These are phyloP conservation scores for Apotomis betuletana DNA, from an alignment of 2,888 invertebrate genomes.

Conservation along the genomic window DNA sequence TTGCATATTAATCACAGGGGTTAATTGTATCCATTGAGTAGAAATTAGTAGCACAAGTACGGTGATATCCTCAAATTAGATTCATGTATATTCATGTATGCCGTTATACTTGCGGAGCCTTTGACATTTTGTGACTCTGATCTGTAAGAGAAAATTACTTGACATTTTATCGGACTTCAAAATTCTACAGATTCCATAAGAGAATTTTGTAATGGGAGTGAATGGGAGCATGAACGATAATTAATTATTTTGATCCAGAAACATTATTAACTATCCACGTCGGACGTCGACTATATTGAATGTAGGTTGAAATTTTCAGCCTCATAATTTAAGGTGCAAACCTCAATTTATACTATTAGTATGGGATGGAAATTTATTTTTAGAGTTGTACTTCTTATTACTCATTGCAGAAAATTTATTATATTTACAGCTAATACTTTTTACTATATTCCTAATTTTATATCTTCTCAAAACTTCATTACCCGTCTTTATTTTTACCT, in stretches of 20 bases:
- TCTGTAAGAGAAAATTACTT: not conserved
- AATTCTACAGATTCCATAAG: not conserved
- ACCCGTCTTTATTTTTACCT: not conserved
- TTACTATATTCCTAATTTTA: no score
- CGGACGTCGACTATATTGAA: no score
- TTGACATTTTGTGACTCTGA: not conserved
- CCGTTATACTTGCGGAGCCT: constrained; percentile 5
- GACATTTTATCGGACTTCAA: no score
- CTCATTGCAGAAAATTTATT: no score
- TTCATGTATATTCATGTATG: constrained; percentile 3
- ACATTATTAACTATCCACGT: no score
- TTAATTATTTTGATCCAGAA: not conserved
- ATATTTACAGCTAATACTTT: no score
- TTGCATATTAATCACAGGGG: constrained; percentile 34
- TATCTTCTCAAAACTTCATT: no score
- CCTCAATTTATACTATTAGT: no score
- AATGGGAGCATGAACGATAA: not conserved
- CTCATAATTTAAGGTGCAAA: no score
- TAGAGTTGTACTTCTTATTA: no score
- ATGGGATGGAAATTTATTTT: no score
- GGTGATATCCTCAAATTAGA: constrained; percentile 13
- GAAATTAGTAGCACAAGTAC: constrained; percentile 13
- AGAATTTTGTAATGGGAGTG: not conserved
- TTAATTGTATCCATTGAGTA: constrained; percentile 35
- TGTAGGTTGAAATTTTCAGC: no score